A percentile compares a stretch with the other conserved stretches of the same genome.
Evolutionary conservation across 2,113 vertebrate genomes (phyloP).

Genomic region (Zosterops lateralis): DNA sequence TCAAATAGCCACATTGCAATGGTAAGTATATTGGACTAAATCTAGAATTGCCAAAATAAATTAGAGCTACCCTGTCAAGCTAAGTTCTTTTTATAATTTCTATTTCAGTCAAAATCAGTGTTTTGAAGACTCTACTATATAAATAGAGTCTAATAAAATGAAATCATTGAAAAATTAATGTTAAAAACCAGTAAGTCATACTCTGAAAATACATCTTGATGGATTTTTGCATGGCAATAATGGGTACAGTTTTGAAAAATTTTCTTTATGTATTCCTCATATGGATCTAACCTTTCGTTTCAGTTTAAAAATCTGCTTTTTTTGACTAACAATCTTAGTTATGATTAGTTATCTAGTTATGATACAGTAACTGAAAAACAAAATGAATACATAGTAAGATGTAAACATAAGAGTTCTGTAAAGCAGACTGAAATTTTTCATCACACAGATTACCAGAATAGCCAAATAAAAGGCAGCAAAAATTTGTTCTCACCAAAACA

Average conservation of each 20-base stretch:
- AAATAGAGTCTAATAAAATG: background rate
- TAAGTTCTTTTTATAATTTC: background rate
- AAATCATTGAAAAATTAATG: background rate
- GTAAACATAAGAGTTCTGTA: background rate
- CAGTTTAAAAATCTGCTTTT: background rate
- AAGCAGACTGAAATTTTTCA: background rate
- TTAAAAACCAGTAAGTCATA: background rate
- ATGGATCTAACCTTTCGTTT: background rate
- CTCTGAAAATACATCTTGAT: background rate
- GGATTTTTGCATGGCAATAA: background rate
- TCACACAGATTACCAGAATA: background rate
- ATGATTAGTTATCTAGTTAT: background rate
- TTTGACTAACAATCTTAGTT: conserved; percentile 39
- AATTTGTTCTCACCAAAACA: background rate
- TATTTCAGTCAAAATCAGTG: background rate
- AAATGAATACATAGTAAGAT: background rate
- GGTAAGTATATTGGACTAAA: background rate
- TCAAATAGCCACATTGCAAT: background rate
- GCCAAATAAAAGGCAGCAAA: background rate
- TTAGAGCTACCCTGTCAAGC: background rate
- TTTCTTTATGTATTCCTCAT: background rate
- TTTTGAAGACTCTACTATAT: background rate
- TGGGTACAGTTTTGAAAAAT: background rate
- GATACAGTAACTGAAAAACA: background rate
- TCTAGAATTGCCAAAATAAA: background rate